A percentile compares a stretch with the other conserved stretches of the same genome.
phyloP scores from a whole-genome alignment of 2,113 vertebrate species.

The Gymnocephalus cernua region DNA sequence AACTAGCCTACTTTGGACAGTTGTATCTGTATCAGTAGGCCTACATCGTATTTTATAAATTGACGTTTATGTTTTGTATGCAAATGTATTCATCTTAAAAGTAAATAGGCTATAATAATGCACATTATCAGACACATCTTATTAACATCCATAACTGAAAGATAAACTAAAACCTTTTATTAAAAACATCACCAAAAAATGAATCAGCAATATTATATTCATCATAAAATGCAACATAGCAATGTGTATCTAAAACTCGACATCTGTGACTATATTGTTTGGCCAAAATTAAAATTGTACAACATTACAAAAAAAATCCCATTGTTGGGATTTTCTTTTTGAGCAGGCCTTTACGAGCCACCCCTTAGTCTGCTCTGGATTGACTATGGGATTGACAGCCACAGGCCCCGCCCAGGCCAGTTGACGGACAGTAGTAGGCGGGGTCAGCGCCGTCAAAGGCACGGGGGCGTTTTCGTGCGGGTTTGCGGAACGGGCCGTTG shows the following conservation, averaged over 20 bases:
- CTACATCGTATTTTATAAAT: no score
- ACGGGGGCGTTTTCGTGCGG: conserved; percentile 83
- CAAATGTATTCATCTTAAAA: no score
- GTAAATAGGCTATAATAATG: no score
- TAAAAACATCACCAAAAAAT: neutral
- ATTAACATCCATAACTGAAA: no score
- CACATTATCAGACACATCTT: no score
- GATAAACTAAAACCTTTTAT: no score
- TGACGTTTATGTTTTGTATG: no score
- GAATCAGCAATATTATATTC: neutral
- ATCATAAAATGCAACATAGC: neutral
- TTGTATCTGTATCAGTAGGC: no score
- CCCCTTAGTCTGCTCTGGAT: neutral
- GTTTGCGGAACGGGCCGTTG: conserved; percentile 79
- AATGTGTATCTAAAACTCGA: neutral
- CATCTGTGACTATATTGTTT: neutral
- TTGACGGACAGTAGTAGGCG: conserved; percentile 74
- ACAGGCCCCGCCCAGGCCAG: conserved; percentile 54
- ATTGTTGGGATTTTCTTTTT: conserved; percentile 4
- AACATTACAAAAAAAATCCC: neutral
- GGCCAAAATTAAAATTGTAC: neutral
- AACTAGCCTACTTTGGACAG: no score
- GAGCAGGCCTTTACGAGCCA: conserved; percentile 61
- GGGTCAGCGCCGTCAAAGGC: conserved; percentile 67
- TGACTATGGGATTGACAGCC: conserved; percentile 47